Percentiles rank a stretch among this genome's conserved stretches.
These are phyloP conservation scores for Entomyzon cyanotis DNA, from an alignment of 2,113 vertebrate genomes.

Conservation along the genomic window DNA sequence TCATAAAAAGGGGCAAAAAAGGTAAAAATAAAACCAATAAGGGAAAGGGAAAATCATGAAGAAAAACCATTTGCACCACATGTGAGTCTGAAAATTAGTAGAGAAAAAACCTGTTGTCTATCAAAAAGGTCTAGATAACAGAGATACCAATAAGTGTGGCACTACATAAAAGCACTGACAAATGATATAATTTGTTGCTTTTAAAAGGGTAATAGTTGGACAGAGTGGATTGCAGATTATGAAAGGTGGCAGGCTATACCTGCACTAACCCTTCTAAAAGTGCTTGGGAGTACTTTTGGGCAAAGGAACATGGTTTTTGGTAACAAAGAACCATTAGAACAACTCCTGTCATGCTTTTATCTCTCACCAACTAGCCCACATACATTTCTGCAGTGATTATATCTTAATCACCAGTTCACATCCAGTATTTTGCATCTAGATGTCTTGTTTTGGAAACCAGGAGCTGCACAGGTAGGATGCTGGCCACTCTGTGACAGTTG, in stretches of 20 bases:
- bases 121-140: neutral
- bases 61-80: neutral
- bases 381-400: neutral
- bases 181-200: neutral
- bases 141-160: neutral
- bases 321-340: neutral
- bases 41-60: neutral
- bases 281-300: neutral
- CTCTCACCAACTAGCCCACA: neutral
- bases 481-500: rapidly evolving
- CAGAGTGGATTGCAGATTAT: neutral
- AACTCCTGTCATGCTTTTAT: neutral
- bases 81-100: neutral
- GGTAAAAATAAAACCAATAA: neutral
- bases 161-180: neutral
- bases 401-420: neutral
- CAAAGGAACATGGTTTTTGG: neutral
- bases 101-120: neutral
- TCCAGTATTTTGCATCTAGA: neutral
- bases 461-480: neutral
- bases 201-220: neutral
- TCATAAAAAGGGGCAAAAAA: neutral
- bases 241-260: neutral
- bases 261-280: neutral
- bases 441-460: neutral